Evolutionary conservation across 1,140 invertebrate genomes (phyloP).

Genomic region (Schlechtendalia chinensis): DNA sequence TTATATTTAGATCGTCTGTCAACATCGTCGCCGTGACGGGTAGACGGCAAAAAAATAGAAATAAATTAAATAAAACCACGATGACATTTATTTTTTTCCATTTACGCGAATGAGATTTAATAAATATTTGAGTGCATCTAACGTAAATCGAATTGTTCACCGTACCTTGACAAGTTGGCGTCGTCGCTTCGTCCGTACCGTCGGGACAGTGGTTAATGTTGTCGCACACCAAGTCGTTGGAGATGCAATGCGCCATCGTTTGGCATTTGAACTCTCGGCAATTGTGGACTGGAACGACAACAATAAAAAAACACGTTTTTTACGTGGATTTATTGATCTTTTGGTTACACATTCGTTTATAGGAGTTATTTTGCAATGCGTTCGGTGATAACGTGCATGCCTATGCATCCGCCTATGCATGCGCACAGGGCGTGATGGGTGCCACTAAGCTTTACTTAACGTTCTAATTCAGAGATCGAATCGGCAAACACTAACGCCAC

Average conservation of each 20-base stretch:
- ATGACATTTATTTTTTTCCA: not conserved
- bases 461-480: no score
- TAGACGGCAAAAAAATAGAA: not conserved
- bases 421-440: no score
- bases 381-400: no score
- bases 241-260: conserved; percentile 83
- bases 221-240: conserved; percentile 83
- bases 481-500: no score
- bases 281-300: conserved; percentile 70
- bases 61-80: conserved; percentile 17
- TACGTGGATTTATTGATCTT: conserved; percentile 12
- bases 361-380: no score
- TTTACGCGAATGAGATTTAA: not conserved
- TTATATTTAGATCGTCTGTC: not conserved
- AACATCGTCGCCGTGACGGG: not conserved
- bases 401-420: no score
- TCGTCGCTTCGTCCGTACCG: conserved; percentile 81
- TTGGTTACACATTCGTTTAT: not conserved
- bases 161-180: conserved; percentile 76
- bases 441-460: no score
- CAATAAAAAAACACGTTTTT: conserved; percentile 18
- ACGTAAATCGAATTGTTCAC: conserved; percentile 27
- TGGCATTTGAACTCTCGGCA: conserved; percentile 86
- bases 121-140: not conserved
- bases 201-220: conserved; percentile 90